Evolutionary conservation across 2,113 vertebrate species (phyloP).

Genomic region (Epinephelus lanceolatus): DNA sequence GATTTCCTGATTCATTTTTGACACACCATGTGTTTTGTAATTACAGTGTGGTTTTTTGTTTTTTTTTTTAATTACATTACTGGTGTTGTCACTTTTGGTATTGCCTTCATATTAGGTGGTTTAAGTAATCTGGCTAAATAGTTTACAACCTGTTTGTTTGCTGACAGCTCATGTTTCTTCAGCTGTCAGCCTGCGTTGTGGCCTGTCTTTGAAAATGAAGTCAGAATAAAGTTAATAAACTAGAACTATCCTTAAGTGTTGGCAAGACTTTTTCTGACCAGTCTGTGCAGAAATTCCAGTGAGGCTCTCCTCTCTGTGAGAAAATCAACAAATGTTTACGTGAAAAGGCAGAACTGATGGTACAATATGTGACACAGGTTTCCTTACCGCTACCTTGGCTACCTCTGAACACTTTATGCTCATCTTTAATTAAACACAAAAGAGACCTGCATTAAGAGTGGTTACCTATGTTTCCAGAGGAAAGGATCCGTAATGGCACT

Average conservation of each 20-base stretch:
- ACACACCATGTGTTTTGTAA: not conserved
- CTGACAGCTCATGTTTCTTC: not conserved
- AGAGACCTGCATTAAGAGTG: slow-evolving; percentile 3
- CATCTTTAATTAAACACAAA: not conserved
- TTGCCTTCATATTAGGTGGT: not conserved
- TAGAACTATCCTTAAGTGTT: not conserved
- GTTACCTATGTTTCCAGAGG: not conserved
- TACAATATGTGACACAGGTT: not conserved
- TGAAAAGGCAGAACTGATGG: not conserved
- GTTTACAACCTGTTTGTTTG: not conserved
- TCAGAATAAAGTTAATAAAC: not conserved
- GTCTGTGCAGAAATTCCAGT: not conserved
- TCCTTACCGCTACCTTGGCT: not conserved
- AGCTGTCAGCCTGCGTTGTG: not conserved
- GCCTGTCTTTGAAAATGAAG: not conserved
- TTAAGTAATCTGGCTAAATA: not conserved
- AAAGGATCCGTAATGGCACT: not conserved
- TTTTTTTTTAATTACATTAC: not conserved
- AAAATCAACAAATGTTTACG: not conserved
- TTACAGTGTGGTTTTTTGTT: too few relatives aligned
- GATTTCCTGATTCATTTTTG: not conserved
- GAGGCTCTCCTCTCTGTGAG: not conserved
- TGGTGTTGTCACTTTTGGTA: not conserved
- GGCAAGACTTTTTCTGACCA: not conserved
- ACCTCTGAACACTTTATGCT: not conserved